phyloP scores from a whole-genome alignment of 2,888 invertebrate genomes.

The Drosophila testacea region DNA sequence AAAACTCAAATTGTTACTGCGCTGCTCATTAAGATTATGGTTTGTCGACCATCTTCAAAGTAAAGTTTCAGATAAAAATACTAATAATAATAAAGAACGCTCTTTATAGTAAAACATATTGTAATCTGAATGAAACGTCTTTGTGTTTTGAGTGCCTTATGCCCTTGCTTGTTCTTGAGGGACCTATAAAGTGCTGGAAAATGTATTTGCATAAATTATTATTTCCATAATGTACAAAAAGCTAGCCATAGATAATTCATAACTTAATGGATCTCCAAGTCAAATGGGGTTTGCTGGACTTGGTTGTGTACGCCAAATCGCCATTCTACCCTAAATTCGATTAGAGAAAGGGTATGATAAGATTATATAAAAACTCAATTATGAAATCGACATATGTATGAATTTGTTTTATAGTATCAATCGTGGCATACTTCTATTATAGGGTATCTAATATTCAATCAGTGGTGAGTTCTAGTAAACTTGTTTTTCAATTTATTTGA shows the following conservation, averaged over 20 bases:
- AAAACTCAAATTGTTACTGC: constrained; percentile 14
- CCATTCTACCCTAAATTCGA: background rate
- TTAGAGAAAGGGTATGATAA: background rate
- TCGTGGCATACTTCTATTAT: too few relatives aligned
- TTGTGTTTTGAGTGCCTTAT: constrained; percentile 28
- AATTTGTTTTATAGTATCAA: background rate
- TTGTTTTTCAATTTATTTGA: constrained; percentile 10
- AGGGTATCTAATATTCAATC: background rate
- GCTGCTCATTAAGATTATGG: constrained; percentile 19
- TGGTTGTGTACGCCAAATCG: background rate
- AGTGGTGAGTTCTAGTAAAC: background rate
- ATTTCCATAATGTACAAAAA: constrained; percentile 4
- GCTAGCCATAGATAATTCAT: constrained; percentile 7
- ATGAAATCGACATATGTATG: background rate
- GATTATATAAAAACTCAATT: background rate
- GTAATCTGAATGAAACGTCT: constrained; percentile 46
- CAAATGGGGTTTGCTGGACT: background rate
- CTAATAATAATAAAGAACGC: constrained; percentile 20
- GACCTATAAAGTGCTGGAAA: constrained; percentile 15
- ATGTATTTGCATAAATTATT: constrained; percentile 35
- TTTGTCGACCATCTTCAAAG: constrained; percentile 31
- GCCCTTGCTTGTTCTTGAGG: background rate
- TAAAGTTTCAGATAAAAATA: constrained; percentile 35
- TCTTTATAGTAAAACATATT: constrained; percentile 29
- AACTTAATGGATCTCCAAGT: constrained; percentile 11